Evolutionary conservation across 2,888 invertebrate genomes (phyloP).

Genomic region (Stenotaenia linearis): DNA sequence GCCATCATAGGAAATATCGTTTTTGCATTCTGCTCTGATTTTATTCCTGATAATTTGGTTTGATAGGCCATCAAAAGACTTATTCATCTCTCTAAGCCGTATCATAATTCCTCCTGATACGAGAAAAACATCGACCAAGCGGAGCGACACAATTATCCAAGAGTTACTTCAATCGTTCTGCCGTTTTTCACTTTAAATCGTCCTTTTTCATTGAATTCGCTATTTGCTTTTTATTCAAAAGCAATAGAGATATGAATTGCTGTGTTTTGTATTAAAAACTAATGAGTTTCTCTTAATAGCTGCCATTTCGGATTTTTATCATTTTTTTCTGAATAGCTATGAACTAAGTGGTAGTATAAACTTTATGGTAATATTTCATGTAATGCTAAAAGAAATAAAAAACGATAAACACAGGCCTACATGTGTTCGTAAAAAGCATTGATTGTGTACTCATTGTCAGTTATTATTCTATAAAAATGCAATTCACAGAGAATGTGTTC

Average conservation of each 20-base stretch:
- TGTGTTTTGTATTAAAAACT: background rate
- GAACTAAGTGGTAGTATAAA: background rate
- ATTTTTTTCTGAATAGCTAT: background rate
- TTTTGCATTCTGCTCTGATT: conserved; percentile 12
- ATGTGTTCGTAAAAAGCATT: too few relatives aligned
- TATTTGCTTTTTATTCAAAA: too few relatives aligned
- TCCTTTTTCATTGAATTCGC: background rate
- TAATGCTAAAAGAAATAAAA: background rate
- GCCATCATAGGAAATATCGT: background rate
- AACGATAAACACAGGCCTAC: background rate
- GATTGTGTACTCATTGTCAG: too few relatives aligned
- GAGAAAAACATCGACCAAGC: conserved; percentile 4
- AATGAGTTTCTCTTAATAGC: background rate
- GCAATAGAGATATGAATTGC: too few relatives aligned
- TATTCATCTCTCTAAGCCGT: conserved; percentile 1
- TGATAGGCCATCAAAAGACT: conserved; percentile 16
- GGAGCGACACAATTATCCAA: background rate
- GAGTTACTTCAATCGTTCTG: background rate
- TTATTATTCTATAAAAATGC: too few relatives aligned
- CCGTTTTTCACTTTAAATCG: background rate
- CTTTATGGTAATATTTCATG: background rate
- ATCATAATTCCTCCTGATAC: conserved; percentile 11
- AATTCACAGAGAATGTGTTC: too few relatives aligned
- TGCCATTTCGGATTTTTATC: background rate
- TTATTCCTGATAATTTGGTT: conserved; percentile 17